Base-by-base conservation (phyloP, 2,113 vertebrate genomes). In the Thymallus thymallus region DNA sequence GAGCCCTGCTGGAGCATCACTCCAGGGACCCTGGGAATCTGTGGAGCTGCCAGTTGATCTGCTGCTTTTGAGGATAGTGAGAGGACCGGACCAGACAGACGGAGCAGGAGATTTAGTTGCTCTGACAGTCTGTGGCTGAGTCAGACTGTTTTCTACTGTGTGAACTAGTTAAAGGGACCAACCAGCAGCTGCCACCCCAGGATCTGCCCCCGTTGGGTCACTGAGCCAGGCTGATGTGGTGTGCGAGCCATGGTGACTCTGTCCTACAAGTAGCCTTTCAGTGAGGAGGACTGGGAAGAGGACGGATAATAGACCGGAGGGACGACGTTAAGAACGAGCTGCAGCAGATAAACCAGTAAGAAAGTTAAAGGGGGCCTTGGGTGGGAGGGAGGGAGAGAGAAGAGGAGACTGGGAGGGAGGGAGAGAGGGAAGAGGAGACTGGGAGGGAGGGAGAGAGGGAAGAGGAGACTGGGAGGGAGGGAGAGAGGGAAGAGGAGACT, bases 221-320 rank as follows among this genome's bases (percentile, higher is more conserved):
- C 83, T 84, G 74, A 75, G 71, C 10, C 32, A 76, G 81, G 70
- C 81, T 65, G 85, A 88, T 90, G 88, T 91, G 90, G 88, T 92
- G 91, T 93, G 84, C 81, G 85, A 90, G 88, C 89, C 83, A 77
- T 84, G 48, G 13, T 51, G 87, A 92, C 90, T 89, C 84, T 5
- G 69, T 86, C 76, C 85, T 56, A 41, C 9, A 69, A 89, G 80
- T 60, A 86, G 79, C 68, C 77, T 84, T 90, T 89, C 79, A 89
- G 72, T 91, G 82, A 92, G 35, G 35, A 41, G 65, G 63, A 77
- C 77, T 60, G 61, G 60, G 69, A 80, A 77, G 73, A 75, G 69
- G 67, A 70, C 48, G 72, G 77, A 88, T 85, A 91, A 85, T 84
- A 82, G 84, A 76, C 70, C 35, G 26, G 73, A 81, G 81, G 72